These are phyloP conservation scores for Heliconius nattereri DNA, from an alignment of 1,140 invertebrate species.

Conservation along the genomic window DNA sequence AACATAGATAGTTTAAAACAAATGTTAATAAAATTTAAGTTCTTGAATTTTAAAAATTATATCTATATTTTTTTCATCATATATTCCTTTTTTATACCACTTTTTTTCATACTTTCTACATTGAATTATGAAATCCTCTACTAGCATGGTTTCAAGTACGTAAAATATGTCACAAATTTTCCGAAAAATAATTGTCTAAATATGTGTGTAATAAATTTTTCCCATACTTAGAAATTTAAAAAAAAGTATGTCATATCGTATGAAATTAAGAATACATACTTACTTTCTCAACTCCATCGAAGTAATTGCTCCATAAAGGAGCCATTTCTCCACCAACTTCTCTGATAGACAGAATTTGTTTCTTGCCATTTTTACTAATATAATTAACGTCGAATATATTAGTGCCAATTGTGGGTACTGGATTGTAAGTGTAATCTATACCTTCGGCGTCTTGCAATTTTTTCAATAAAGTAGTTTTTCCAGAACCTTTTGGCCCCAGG, in stretches of 20 bases:
- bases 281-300: slow-evolving; percentile 85
- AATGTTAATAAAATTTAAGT: no score
- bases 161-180: no score
- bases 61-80: no score
- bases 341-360: slow-evolving; percentile 73
- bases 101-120: no score
- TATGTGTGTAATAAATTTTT: no score
- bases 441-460: slow-evolving; percentile 84
- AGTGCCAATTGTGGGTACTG: slow-evolving; percentile 89
- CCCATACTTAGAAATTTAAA: no score
- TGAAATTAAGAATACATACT: slow-evolving; percentile 16
- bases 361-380: slow-evolving; percentile 77
- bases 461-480: slow-evolving; percentile 90
- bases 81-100: no score
- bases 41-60: no score
- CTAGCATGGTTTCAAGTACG: no score
- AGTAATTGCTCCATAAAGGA: slow-evolving; percentile 89
- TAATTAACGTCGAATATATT: slow-evolving; percentile 86
- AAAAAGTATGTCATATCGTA: no score
- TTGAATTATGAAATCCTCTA: no score
- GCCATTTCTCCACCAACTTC: slow-evolving; percentile 91
- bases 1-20: background rate
- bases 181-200: no score
- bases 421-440: slow-evolving; percentile 87
- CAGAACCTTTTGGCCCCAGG: slow-evolving; percentile 88